phyloP scores from a whole-genome alignment of 2,797 vertebrate genomes.

The Rhinella marina region DNA sequence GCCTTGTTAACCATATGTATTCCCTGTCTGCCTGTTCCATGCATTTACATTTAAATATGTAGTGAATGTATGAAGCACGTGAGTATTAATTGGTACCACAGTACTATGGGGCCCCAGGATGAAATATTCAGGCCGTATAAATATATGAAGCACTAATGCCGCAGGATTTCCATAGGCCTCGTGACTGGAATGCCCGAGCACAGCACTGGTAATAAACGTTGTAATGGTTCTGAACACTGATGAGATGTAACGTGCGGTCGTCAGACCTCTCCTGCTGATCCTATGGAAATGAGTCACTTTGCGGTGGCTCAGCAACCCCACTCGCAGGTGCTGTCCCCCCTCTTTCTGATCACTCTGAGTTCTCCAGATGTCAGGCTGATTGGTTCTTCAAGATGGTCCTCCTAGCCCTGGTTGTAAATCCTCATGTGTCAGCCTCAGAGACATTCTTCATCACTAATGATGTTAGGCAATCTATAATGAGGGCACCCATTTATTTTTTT shows the following conservation, averaged over 20 bases:
- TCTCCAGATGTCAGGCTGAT: neutral
- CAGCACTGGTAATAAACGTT: neutral
- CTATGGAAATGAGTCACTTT: neutral
- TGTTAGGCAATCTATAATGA: neutral
- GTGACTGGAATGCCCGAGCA: neutral
- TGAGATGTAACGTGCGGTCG: constrained; percentile 3
- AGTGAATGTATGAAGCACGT: neutral
- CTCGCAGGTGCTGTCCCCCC: neutral
- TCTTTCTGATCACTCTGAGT: neutral
- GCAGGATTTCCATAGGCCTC: constrained; percentile 17
- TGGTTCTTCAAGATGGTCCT: neutral
- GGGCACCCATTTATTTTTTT: neutral
- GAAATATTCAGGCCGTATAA: constrained; percentile 40
- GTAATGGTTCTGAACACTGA: neutral
- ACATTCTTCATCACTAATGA: neutral
- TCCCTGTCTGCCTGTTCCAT: neutral
- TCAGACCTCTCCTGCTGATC: neutral
- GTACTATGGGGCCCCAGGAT: constrained; percentile 19
- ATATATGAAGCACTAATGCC: constrained; percentile 33
- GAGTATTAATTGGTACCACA: constrained; percentile 32
- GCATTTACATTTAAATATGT: constrained; percentile 9
- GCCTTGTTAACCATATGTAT: constrained; percentile 5
- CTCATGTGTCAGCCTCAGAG: neutral
- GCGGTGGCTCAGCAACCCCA: neutral
- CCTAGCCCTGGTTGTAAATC: neutral